Conservation (phyloP, 2,888 invertebrate species). For the Tetranychus piercei region DNA sequence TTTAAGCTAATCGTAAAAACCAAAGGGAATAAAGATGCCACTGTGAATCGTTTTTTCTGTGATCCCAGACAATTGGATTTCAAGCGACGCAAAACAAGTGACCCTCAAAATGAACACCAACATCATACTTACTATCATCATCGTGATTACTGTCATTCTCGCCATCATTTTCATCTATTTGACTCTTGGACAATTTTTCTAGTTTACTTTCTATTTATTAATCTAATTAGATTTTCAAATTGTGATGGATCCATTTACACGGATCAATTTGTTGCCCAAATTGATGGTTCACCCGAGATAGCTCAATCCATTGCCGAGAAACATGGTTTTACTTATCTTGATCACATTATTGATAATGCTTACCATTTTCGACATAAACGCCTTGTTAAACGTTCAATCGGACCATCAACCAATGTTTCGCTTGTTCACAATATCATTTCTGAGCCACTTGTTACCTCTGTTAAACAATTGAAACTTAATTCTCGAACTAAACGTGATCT, state of each 20-base stretch:
- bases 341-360: slow-evolving; percentile 70
- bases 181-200: background rate
- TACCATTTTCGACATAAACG: slow-evolving; percentile 65
- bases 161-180: background rate
- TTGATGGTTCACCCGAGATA: slow-evolving; percentile 47
- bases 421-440: background rate
- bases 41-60: background rate
- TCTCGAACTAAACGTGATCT: slow-evolving; percentile 62
- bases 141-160: background rate
- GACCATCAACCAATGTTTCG: slow-evolving; percentile 28
- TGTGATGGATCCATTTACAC: slow-evolving; percentile 38
- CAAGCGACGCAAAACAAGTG: background rate
- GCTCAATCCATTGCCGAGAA: slow-evolving; percentile 57
- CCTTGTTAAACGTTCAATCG: slow-evolving; percentile 54
- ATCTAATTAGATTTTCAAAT: background rate
- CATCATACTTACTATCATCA: background rate
- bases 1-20: too few relatives aligned
- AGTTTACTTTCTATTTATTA: background rate
- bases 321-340: slow-evolving; percentile 64
- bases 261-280: slow-evolving; percentile 68
- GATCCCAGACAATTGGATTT: background rate
- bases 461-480: slow-evolving; percentile 38
- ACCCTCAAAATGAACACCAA: too few relatives aligned
- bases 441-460: slow-evolving; percentile 7
- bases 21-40: background rate